Conservation (phyloP, 2,888 invertebrate species). For the Ectobius pallidus region DNA sequence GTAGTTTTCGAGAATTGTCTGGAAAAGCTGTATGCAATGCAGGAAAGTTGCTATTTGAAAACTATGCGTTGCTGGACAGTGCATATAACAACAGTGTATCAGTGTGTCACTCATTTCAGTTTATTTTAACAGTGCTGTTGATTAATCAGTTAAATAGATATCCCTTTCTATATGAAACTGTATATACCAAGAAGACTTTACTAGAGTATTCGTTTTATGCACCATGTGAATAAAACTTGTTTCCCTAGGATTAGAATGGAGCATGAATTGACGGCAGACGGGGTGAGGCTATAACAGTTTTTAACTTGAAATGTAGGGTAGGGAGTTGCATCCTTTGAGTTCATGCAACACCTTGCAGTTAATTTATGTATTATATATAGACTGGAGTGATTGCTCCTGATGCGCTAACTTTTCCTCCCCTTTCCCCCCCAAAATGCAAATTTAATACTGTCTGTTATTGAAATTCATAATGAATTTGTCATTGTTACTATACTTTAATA, state of each 20-base stretch:
- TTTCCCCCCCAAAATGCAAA: neutral
- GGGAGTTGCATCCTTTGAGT: neutral
- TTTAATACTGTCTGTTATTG: neutral
- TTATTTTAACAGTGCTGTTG: constrained; percentile 9
- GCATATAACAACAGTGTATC: neutral
- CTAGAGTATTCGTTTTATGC: neutral
- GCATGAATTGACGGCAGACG: neutral
- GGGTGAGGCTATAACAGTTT: constrained; percentile 9
- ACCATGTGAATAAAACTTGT: constrained; percentile 15
- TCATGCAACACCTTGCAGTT: neutral
- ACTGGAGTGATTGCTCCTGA: constrained; percentile 1
- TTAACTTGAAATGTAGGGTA: neutral
- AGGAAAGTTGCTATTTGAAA: neutral
- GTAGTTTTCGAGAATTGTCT: neutral
- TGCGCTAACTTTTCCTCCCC: neutral
- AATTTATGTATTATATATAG: constrained; percentile 9
- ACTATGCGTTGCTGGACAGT: constrained; percentile 3
- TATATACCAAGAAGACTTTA: neutral
- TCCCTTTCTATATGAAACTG: neutral
- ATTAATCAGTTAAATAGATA: neutral
- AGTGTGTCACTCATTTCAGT: neutral
- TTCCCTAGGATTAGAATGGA: neutral
- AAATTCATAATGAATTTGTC: neutral
- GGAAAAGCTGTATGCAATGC: neutral
- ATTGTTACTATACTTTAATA: neutral